Percentiles rank a stretch among this genome's conserved stretches.
Conservation (phyloP, 2,113 vertebrate genomes). For the Oxyura jamaicensis region DNA sequence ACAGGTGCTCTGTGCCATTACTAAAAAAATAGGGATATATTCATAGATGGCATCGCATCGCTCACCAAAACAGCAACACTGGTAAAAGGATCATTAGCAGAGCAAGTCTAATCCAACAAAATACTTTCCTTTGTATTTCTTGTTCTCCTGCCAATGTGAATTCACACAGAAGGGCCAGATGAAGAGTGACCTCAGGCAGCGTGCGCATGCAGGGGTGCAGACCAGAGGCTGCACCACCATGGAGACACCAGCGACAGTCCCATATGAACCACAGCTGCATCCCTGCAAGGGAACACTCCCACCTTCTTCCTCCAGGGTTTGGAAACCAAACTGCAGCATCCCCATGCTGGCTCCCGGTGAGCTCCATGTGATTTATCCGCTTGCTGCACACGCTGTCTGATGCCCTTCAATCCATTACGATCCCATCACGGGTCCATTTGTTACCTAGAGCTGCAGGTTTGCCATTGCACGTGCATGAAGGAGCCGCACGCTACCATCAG, state of each 20-base stretch:
- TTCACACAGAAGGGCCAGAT: background rate
- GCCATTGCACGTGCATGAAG: rapidly evolving
- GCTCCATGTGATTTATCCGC: background rate
- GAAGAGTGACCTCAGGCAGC: background rate
- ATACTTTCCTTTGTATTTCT: background rate
- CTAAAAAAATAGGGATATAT: background rate
- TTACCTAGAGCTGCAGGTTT: background rate
- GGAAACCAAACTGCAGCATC: background rate
- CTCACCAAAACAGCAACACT: rapidly evolving
- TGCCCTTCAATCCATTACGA: background rate
- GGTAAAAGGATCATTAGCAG: background rate
- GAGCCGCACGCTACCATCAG: background rate
- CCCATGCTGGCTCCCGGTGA: rapidly evolving
- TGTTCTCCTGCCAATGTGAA: rapidly evolving
- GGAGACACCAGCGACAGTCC: background rate
- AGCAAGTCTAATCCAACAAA: rapidly evolving
- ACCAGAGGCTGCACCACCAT: background rate
- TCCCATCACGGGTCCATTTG: background rate
- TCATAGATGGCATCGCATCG: rapidly evolving
- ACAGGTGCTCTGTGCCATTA: background rate
- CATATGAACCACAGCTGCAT: background rate
- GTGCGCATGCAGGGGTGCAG: rapidly evolving
- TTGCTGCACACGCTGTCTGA: rapidly evolving
- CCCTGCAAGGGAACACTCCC: background rate
- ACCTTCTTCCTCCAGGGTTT: background rate